These are phyloP conservation scores for Thunnus albacares DNA, from an alignment of 2,797 vertebrate genomes.

Conservation along the genomic window DNA sequence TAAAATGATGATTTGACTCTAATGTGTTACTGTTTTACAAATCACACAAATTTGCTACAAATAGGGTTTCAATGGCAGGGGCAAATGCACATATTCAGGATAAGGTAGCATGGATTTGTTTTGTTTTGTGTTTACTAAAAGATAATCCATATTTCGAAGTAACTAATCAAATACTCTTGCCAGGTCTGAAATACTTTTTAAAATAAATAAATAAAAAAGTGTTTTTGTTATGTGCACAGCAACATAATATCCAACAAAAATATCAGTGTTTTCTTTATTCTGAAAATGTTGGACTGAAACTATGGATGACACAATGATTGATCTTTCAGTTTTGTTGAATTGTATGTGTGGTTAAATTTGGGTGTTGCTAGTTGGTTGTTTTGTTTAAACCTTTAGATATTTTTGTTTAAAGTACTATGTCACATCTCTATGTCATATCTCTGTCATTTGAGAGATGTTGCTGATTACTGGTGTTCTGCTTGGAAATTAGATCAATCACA, in stretches of 20 bases:
- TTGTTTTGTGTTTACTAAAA: background rate
- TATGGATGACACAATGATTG: too few relatives aligned
- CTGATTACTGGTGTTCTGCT: background rate
- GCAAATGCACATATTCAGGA: too few relatives aligned
- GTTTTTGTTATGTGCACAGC: background rate
- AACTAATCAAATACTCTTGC: background rate
- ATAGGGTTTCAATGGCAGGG: background rate
- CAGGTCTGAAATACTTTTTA: background rate
- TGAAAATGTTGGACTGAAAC: background rate
- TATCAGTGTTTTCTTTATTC: background rate
- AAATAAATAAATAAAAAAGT: conserved; percentile 5
- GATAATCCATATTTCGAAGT: background rate
- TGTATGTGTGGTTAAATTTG: background rate
- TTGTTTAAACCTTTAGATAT: too few relatives aligned
- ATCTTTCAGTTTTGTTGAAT: background rate
- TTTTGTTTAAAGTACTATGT: background rate
- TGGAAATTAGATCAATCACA: background rate
- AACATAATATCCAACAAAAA: background rate
- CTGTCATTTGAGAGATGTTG: background rate
- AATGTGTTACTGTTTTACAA: conserved; percentile 11
- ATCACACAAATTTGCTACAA: background rate
- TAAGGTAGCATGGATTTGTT: background rate
- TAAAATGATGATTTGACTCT: background rate
- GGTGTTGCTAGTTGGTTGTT: background rate
- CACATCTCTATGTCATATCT: background rate